Conservation (phyloP, 2,113 vertebrate species). For the Leiothrix lutea region DNA sequence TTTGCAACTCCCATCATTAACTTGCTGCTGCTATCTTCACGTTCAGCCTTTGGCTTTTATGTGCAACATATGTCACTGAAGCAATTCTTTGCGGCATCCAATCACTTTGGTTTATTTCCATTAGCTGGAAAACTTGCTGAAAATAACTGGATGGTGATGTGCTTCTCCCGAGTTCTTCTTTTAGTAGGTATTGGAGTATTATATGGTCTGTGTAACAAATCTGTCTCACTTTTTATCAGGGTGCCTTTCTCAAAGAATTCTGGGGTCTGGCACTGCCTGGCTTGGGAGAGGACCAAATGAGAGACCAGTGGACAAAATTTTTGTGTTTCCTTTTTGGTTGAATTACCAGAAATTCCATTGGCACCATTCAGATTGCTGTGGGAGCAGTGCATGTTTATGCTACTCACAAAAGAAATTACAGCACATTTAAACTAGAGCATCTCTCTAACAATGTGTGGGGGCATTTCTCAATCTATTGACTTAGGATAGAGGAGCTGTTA, state of each 20-base stretch:
- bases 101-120: not conserved
- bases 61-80: not conserved
- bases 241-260: not conserved
- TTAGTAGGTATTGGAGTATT: not conserved
- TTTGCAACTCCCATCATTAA: not conserved
- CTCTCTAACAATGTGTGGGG: rapidly evolving
- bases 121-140: not conserved
- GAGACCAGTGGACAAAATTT: not conserved
- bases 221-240: not conserved
- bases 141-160: not conserved
- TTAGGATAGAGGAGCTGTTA: not conserved
- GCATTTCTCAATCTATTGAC: not conserved
- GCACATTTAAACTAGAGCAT: not conserved
- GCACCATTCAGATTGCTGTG: not conserved
- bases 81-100: not conserved
- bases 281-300: not conserved
- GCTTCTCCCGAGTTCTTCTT: not conserved
- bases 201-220: not conserved
- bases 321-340: not conserved
- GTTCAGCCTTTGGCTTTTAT: not conserved
- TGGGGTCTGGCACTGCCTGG: not conserved
- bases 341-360: not conserved
- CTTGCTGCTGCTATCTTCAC: not conserved
- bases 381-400: not conserved
- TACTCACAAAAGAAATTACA: not conserved